phyloP scores from a whole-genome alignment of 1,140 invertebrate genomes.

The Tetramorium parvispinum region DNA sequence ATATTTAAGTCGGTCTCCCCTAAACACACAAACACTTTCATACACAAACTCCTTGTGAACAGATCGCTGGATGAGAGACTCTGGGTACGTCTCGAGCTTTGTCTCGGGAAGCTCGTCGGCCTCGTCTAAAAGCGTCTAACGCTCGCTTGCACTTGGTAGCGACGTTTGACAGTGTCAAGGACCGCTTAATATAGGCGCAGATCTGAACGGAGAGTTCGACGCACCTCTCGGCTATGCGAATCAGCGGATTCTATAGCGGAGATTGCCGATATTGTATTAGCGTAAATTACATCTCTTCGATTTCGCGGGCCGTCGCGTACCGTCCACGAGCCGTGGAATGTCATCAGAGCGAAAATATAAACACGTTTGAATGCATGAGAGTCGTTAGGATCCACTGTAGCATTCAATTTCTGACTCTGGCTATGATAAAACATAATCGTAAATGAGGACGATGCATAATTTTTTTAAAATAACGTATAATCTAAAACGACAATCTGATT shows the following conservation, averaged over 20 bases:
- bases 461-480: neutral
- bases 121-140: slow-evolving; percentile 65
- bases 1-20: slow-evolving; percentile 75
- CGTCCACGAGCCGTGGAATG: neutral
- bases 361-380: neutral
- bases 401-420: neutral
- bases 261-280: slow-evolving; percentile 37
- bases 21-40: slow-evolving; percentile 41
- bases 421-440: too few relatives aligned
- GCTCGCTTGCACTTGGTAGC: slow-evolving; percentile 56
- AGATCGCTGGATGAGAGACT: slow-evolving; percentile 53
- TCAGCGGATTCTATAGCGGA: slow-evolving; percentile 31
- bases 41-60: slow-evolving; percentile 22
- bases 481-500: neutral
- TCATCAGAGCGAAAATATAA: neutral
- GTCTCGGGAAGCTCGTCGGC: slow-evolving; percentile 60
- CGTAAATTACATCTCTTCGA: slow-evolving; percentile 17
- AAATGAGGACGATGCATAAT: neutral
- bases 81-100: slow-evolving; percentile 71
- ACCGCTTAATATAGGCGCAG: slow-evolving; percentile 74
- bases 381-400: neutral
- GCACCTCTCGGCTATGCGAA: slow-evolving; percentile 53
- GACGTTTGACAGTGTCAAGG: slow-evolving; percentile 72
- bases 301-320: neutral
- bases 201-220: slow-evolving; percentile 58